phyloP scores from a whole-genome alignment of 2,113 vertebrate species.

The Chaenocephalus aceratus region DNA sequence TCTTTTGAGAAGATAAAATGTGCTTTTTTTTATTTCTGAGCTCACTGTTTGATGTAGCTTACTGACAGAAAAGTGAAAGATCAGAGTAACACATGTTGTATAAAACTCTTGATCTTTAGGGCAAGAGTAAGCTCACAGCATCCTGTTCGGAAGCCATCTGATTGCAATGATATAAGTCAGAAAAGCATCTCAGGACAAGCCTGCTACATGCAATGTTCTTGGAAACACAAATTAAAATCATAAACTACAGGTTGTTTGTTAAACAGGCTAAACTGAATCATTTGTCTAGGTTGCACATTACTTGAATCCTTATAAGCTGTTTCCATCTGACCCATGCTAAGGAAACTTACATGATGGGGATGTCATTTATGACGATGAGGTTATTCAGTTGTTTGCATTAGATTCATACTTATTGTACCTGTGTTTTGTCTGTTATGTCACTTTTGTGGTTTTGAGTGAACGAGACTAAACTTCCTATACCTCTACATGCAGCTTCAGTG shows the following conservation, averaged over 20 bases:
- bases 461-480: slow-evolving; percentile 50
- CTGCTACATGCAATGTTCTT: neutral
- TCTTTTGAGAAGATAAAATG: neutral
- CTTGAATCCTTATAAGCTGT: slow-evolving; percentile 8
- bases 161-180: slow-evolving; percentile 34
- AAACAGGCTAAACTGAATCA: slow-evolving; percentile 16
- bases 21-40: slow-evolving; percentile 4
- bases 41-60: slow-evolving; percentile 10
- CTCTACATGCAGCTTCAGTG: slow-evolving; percentile 49
- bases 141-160: slow-evolving; percentile 58
- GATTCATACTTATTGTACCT: slow-evolving; percentile 35
- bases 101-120: slow-evolving; percentile 36
- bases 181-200: slow-evolving; percentile 13
- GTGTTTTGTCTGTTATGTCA: slow-evolving; percentile 55
- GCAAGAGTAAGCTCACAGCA: slow-evolving; percentile 41
- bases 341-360: slow-evolving; percentile 10
- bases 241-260: neutral
- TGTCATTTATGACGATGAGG: neutral
- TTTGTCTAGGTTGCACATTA: slow-evolving; percentile 19
- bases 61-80: slow-evolving; percentile 29
- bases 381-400: slow-evolving; percentile 31
- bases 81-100: slow-evolving; percentile 25
- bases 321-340: slow-evolving; percentile 37
- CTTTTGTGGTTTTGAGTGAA: slow-evolving; percentile 45
- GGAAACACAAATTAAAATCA: slow-evolving; percentile 4